Percentiles rank a stretch among this genome's conserved stretches.
Evolutionary conservation across 1,140 invertebrate genomes (phyloP).

Genomic region (Pemphigus obesinymphae): DNA sequence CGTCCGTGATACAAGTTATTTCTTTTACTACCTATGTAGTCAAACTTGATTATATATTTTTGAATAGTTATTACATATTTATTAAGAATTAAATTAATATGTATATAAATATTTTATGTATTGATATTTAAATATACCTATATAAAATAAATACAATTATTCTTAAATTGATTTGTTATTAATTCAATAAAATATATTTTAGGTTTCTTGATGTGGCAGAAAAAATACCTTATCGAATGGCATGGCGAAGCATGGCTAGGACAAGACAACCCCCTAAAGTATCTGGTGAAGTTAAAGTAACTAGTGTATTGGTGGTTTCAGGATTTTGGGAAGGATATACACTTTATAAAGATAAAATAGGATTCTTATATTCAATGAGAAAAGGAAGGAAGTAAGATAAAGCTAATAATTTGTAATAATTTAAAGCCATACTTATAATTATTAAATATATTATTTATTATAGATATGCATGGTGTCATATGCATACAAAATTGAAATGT

Average conservation of each 20-base stretch:
- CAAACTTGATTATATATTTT: no score
- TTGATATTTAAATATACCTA: neutral
- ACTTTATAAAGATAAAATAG: conserved; percentile 23
- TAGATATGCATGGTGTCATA: conserved; percentile 30
- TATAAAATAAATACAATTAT: neutral
- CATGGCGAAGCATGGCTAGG: conserved; percentile 35
- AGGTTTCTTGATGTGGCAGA: conserved; percentile 24
- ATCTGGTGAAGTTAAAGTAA: conserved; percentile 22
- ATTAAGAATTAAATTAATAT: no score
- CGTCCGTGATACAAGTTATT: no score
- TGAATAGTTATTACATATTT: no score
- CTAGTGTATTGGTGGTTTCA: neutral
- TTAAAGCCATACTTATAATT: neutral
- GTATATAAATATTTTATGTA: no score
- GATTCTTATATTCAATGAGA: conserved; percentile 31
- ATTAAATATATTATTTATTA: neutral
- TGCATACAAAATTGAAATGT: conserved; percentile 38
- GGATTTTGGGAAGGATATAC: conserved; percentile 17
- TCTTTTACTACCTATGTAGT: no score
- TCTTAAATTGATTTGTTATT: neutral
- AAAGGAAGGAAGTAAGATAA: conserved; percentile 38
- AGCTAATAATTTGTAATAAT: neutral
- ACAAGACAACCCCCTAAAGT: conserved; percentile 26
- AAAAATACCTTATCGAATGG: conserved; percentile 36
- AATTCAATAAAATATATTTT: neutral